Percentiles rank a stretch among this genome's conserved stretches.
Evolutionary conservation across 2,113 vertebrate genomes (phyloP).

Genomic region (Redunca redunca): DNA sequence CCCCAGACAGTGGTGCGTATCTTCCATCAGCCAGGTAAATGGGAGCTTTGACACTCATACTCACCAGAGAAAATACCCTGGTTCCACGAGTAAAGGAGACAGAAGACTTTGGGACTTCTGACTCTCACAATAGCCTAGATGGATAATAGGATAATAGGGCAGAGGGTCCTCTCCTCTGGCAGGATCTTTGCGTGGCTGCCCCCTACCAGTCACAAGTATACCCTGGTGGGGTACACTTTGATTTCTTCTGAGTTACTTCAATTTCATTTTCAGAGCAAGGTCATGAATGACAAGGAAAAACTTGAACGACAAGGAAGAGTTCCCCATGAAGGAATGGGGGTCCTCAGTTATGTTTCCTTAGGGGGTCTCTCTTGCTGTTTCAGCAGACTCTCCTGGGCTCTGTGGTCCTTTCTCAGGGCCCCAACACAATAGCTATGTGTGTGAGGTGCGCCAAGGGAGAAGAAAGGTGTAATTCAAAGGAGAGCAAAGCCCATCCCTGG

Average conservation of each 20-base stretch:
- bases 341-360: neutral
- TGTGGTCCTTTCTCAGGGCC: neutral
- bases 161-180: neutral
- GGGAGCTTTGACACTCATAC: neutral
- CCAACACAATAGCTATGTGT: neutral
- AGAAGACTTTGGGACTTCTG: neutral
- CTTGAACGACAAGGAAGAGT: neutral
- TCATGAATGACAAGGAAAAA: neutral
- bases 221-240: neutral
- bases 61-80: neutral
- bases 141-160: neutral
- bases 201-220: neutral
- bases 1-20: accelerated
- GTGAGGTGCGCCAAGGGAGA: neutral
- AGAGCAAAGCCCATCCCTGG: neutral
- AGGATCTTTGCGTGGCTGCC: neutral
- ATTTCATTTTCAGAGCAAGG: neutral
- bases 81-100: neutral
- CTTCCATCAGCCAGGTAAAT: neutral
- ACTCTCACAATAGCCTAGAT: neutral
- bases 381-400: neutral
- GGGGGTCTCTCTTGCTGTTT: neutral
- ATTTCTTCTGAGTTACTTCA: neutral
- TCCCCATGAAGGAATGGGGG: neutral
- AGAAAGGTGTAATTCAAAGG: neutral